These are phyloP conservation scores for Phaedon cochleariae DNA, from an alignment of 2,888 invertebrate genomes.

Conservation along the genomic window DNA sequence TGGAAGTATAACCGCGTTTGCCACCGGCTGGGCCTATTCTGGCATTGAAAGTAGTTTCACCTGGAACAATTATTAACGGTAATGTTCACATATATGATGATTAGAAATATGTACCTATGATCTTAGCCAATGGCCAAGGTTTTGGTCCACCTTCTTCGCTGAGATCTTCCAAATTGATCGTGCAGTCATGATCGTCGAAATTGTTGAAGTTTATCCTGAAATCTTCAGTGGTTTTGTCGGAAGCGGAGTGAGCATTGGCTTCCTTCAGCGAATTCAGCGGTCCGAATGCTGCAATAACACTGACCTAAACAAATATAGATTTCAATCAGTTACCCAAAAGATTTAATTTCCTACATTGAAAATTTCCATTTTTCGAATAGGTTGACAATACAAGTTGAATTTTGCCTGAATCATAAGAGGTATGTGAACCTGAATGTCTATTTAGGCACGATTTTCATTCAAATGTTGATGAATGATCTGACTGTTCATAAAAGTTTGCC, in stretches of 20 bases:
- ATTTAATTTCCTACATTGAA: no score
- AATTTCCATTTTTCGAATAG: no score
- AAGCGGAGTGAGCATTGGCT: constrained; percentile 82
- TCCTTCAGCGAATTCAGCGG: constrained; percentile 81
- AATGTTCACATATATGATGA: no score
- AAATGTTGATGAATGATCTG: no score
- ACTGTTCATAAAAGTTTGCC: no score
- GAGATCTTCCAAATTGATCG: constrained; percentile 70
- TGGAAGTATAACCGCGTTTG: constrained; percentile 78
- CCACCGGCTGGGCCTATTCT: constrained; percentile 88
- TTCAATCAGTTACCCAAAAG: neutral
- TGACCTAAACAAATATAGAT: constrained; percentile 60
- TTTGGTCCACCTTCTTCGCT: constrained; percentile 69
- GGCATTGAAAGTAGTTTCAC: constrained; percentile 73
- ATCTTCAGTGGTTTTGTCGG: constrained; percentile 76
- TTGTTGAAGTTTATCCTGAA: constrained; percentile 81
- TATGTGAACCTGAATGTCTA: no score
- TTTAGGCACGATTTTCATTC: no score
- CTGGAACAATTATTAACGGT: constrained; percentile 41
- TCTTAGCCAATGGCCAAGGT: constrained; percentile 75
- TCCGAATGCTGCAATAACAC: constrained; percentile 89
- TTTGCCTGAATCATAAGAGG: no score
- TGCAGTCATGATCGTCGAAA: constrained; percentile 77
- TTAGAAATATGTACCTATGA: constrained; percentile 65
- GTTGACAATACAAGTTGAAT: no score